Conservation (phyloP, 2,888 invertebrate genomes). For the Rotaria socialis region DNA sequence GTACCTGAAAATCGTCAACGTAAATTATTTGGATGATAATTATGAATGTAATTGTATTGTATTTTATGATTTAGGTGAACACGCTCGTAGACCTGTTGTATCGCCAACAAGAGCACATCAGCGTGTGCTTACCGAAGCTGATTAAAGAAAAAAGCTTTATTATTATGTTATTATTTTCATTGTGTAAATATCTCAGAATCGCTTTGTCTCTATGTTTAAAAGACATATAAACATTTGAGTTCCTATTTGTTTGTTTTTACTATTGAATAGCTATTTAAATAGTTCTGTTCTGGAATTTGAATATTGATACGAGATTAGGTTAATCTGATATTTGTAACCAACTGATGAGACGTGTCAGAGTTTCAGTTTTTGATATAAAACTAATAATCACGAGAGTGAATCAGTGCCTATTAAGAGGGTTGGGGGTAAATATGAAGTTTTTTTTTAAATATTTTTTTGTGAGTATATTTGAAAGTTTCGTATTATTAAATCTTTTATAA, state of each 20-base stretch:
- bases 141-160: neutral
- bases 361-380: neutral
- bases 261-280: neutral
- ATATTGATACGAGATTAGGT: neutral
- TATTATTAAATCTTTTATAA: too few relatives aligned
- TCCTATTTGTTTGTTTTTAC: neutral
- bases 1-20: constrained; percentile 4
- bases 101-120: neutral
- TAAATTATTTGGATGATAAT: neutral
- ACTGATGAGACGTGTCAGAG: neutral
- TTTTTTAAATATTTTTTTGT: too few relatives aligned
- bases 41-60: neutral
- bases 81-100: neutral
- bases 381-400: neutral
- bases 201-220: neutral
- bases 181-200: neutral
- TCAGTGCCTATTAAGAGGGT: too few relatives aligned
- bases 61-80: neutral
- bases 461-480: too few relatives aligned
- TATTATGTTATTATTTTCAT: neutral
- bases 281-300: neutral
- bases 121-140: neutral
- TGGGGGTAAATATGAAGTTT: too few relatives aligned
- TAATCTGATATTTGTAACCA: neutral
- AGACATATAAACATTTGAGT: neutral